Evolutionary conservation across 2,113 vertebrate species (phyloP).

Genomic region (Vimba vimba): DNA sequence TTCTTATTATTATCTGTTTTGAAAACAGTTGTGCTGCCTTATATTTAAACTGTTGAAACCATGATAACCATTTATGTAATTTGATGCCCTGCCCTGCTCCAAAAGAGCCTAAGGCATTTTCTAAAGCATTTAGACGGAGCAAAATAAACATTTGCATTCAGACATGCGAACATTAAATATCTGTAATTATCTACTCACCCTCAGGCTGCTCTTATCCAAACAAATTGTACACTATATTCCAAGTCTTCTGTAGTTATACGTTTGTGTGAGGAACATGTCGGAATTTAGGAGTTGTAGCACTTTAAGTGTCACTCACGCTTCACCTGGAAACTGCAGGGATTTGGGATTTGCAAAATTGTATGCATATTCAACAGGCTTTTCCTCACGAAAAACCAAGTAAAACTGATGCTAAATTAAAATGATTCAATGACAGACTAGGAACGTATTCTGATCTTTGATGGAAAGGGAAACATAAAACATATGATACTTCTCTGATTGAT

Average conservation of each 20-base stretch:
- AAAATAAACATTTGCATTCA: neutral
- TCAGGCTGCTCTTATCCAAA: neutral
- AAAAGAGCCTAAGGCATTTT: neutral
- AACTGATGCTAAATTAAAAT: neutral
- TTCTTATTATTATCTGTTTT: neutral
- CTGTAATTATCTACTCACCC: neutral
- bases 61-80: neutral
- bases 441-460: neutral
- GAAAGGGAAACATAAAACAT: slow-evolving; percentile 27
- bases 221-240: neutral
- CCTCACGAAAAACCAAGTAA: neutral
- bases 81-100: neutral
- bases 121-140: neutral
- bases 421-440: neutral
- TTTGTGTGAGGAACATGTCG: too few relatives aligned
- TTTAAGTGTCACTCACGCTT: neutral
- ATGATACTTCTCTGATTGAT: neutral
- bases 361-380: neutral
- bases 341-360: neutral
- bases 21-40: neutral
- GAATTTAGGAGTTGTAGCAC: neutral
- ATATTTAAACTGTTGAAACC: neutral
- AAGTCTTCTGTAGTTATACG: neutral
- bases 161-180: neutral
- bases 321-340: neutral